phyloP scores from a whole-genome alignment of 2,113 vertebrate species.

The Pluvianellus socialis region DNA sequence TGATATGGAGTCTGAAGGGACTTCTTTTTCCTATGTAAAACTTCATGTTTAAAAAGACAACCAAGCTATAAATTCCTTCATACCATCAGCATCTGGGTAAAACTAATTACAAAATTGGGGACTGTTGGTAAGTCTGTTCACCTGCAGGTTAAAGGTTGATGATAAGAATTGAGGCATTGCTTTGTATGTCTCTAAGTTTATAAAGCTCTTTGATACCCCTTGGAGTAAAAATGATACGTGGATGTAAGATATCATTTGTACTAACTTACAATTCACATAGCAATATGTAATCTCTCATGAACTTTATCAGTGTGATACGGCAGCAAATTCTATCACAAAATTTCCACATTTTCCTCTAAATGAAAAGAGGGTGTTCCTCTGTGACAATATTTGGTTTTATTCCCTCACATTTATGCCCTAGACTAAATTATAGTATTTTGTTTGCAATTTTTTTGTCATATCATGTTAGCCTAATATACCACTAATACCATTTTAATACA shows the following conservation, averaged over 20 bases:
- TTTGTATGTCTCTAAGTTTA: not conserved
- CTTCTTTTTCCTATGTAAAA: not conserved
- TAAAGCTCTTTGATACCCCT: not conserved
- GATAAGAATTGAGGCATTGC: not conserved
- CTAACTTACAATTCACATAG: conserved; percentile 38
- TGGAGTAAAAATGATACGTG: not conserved
- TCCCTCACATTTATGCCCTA: conserved; percentile 64
- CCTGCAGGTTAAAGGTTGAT: not conserved
- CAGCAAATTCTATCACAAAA: conserved; percentile 46
- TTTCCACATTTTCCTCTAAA: conserved; percentile 35
- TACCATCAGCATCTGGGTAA: not conserved
- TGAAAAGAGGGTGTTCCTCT: conserved; percentile 55
- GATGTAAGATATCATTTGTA: conserved; percentile 23
- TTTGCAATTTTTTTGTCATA: conserved; percentile 70
- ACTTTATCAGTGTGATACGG: conserved; percentile 54
- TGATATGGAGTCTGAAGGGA: not conserved
- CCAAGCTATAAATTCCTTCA: not conserved
- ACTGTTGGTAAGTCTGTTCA: not conserved
- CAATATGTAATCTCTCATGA: conserved; percentile 48
- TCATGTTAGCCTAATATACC: conserved; percentile 60
- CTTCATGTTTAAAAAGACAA: not conserved
- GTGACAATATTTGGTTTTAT: conserved; percentile 67
- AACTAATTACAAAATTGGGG: not conserved
- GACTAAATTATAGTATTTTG: conserved; percentile 69
- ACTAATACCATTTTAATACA: conserved; percentile 63